A percentile compares a stretch with the other conserved stretches of the same genome.
phyloP scores from a whole-genome alignment of 2,797 vertebrate species.

The Hydrophis major region DNA sequence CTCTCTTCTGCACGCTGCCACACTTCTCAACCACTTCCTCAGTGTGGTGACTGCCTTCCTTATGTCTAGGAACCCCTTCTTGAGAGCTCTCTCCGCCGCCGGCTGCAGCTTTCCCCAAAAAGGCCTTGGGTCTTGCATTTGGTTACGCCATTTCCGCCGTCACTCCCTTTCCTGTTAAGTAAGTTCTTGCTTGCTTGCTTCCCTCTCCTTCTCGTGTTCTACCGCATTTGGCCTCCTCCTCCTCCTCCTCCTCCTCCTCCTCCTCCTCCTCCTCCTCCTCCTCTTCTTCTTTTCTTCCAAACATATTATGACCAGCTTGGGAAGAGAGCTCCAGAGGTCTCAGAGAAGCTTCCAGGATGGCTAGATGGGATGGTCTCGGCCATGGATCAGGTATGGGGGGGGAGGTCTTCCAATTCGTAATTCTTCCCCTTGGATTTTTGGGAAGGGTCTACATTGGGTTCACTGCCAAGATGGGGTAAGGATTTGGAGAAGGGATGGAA shows the following conservation, averaged over 20 bases:
- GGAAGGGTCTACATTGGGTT: background rate
- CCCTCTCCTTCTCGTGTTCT: constrained; percentile 7
- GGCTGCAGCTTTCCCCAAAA: constrained; percentile 67
- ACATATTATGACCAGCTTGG: background rate
- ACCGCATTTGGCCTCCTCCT: background rate
- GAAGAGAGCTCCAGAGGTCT: background rate
- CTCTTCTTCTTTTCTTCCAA: background rate
- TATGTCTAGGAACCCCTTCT: constrained; percentile 16
- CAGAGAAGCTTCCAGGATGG: constrained; percentile 9
- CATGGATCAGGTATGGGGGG: constrained; percentile 13
- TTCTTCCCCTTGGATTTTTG: background rate
- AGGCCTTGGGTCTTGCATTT: constrained; percentile 60
- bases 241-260: background rate
- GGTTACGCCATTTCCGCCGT: constrained; percentile 66
- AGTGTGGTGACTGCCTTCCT: background rate
- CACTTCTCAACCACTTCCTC: constrained; percentile 18
- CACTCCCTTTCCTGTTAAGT: constrained; percentile 70
- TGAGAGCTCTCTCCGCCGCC: background rate
- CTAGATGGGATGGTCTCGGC: background rate
- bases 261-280: too few relatives aligned
- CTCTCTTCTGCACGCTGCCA: background rate
- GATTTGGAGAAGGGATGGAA: too few relatives aligned
- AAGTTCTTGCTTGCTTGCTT: constrained; percentile 45
- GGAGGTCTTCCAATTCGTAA: too few relatives aligned
- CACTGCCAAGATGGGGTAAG: too few relatives aligned